Evolutionary conservation across 2,113 vertebrate genomes (phyloP), one percentile per base, ranked within the genome.

Genomic region (Rhynchomys soricoides): DNA sequence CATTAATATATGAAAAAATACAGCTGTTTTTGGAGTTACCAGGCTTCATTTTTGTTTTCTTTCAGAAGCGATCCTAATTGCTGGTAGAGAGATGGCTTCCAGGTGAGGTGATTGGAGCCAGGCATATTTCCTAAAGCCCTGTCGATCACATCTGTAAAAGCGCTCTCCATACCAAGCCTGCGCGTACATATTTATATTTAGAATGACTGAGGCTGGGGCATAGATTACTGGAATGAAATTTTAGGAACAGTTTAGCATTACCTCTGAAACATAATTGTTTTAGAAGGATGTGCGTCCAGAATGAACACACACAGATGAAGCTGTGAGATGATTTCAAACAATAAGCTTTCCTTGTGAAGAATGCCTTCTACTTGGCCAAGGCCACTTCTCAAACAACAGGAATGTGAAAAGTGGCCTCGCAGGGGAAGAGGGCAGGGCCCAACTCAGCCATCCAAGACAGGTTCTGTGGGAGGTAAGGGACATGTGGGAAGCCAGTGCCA

Each of bases 1-100:
- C 13, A 66, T 95, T 98, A 97, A 96, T 96, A 96, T 96, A 89
- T 97, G 97, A 98, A 96, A 79, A 98, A 94, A 93, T 89, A 77
- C 40, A 97, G 77, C 90, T 88, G 95, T 92, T 57, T 75, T 97
- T 91, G 87, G 95, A 96, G 79, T 55, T 88, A 91, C 75, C 89
- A 77, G 97, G 92, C 95, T 91, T 93, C 83, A 40, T 83, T 83
- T 59, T 83, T 40, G 24, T 26, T 31, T 55, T 59, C 83, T 86
- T 93, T 87, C 91, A 50, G 88, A 95, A 94, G 93, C 12, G 0
- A 43, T 70, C 37, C 24, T 57, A 68, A 89, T 68, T 75, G 59
- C 93, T 64, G 62, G 57, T 8, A 22, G 93, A 45, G 57, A 90
- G 93, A 29, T 7, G 11, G 62, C 89, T 96, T 97, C 82, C 57